Conservation (phyloP, 23 tunicate species). For the Diplosoma virens region DNA sequence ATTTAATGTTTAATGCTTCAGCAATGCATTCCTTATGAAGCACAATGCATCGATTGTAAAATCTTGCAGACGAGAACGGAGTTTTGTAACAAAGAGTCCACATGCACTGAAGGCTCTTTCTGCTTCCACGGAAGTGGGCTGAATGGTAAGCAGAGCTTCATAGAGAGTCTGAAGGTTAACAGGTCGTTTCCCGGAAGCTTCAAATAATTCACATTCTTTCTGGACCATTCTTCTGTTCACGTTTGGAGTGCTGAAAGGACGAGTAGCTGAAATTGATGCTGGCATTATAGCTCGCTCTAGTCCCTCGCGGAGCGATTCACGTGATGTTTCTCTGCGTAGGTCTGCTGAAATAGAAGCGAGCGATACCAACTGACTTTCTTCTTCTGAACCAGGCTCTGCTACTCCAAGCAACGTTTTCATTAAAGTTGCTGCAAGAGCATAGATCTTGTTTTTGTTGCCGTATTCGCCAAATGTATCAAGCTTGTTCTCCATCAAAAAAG, state of each 20-base stretch:
- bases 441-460: constrained; percentile 49
- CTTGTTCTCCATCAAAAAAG: constrained; percentile 23
- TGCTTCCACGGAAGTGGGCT: constrained; percentile 65
- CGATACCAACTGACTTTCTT: constrained; percentile 38
- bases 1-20: constrained; percentile 33
- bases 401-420: constrained; percentile 43
- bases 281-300: constrained; percentile 50
- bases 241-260: constrained; percentile 31
- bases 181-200: constrained; percentile 56
- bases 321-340: constrained; percentile 18
- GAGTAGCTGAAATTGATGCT: constrained; percentile 44
- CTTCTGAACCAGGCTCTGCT: constrained; percentile 13
- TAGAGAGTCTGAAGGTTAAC: constrained; percentile 46
- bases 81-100: constrained; percentile 46
- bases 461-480: constrained; percentile 32
- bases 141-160: constrained; percentile 47
- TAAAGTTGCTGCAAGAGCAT: constrained; percentile 46
- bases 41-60: constrained; percentile 45
- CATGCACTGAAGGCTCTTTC: constrained; percentile 58
- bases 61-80: constrained; percentile 23
- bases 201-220: constrained; percentile 50
- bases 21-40: constrained; percentile 47
- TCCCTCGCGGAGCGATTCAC: constrained; percentile 29
- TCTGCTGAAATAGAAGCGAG: constrained; percentile 27
- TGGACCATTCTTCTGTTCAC: constrained; percentile 42